Evolutionary conservation across 2,113 vertebrate species (phyloP), one percentile per base, ranked within the genome.

Genomic region (Petroica traversi): DNA sequence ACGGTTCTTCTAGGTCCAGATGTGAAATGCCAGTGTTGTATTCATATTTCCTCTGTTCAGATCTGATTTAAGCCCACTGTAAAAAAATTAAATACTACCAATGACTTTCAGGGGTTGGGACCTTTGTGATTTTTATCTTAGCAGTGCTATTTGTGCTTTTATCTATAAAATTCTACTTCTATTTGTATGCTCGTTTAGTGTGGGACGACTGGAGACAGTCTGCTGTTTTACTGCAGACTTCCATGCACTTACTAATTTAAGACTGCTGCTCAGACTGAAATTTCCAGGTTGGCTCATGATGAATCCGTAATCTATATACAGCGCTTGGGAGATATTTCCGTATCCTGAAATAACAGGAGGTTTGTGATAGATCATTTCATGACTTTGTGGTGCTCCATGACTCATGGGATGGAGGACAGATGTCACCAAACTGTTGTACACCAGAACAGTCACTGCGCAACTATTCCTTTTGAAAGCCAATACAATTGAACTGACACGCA

Each of bases 221-320:
- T 78, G 45, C 19, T 75, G 55, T 55, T 93, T 83, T 71, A 73
- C 46, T 66, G 69, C 77, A 76, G 71, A 69, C 54, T 89, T 96
- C 54, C 73, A 29, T 26, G 19, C 2, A 2, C 62, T 94, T 93
- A 64, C 92, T 96, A 95, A 95, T 95, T 95, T 89, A 95, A 91
- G 95, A 54, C 57, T 88, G 74, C 62, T 18, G 0, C 54, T 91
- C 87, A 82, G 54, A 89, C 58, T 93, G 84, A 95, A 87, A 36
- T 85, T 95, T 96, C 93, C 94, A 91, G 38, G 66, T 91, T 95
- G 89, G 80, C 89, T 93, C 14, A 49, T 33, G 81, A 90, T 90
- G 81, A 95, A 93, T 92, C 81, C 0, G 0, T 74, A 51, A 43
- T 78, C 86, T 91, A 40, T 91, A 85, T 45, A 57, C 57, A 95